These are phyloP conservation scores for Eleginops maclovinus DNA, from an alignment of 2,113 vertebrate species.

Conservation along the genomic window DNA sequence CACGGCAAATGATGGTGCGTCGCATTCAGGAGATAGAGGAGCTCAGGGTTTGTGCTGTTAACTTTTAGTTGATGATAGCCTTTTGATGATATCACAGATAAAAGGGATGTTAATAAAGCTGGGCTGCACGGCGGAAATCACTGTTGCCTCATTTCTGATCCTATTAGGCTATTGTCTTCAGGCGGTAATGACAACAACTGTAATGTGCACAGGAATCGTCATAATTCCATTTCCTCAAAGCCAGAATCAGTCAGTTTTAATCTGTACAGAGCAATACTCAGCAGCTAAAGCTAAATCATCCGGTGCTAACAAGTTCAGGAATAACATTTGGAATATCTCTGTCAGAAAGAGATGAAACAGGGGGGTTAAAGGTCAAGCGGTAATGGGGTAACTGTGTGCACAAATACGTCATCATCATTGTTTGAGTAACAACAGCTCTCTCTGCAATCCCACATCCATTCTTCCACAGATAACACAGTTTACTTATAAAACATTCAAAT, in stretches of 20 bases:
- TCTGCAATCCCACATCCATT: conserved; percentile 46
- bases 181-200: conserved; percentile 66
- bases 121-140: conserved; percentile 60
- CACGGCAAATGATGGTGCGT: conserved; percentile 79
- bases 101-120: conserved; percentile 78
- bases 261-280: conserved; percentile 6
- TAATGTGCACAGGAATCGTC: conserved; percentile 55
- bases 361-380: conserved; percentile 22
- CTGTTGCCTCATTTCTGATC: conserved; percentile 71
- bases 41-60: conserved; percentile 82
- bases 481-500: conserved; percentile 93
- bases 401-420: conserved; percentile 46
- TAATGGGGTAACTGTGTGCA: conserved; percentile 63
- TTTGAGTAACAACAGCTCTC: conserved; percentile 65
- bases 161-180: conserved; percentile 67
- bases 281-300: conserved; percentile 37
- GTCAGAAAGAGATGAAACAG: neutral
- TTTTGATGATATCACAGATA: conserved; percentile 82
- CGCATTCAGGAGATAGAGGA: conserved; percentile 78
- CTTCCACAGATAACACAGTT: conserved; percentile 79
- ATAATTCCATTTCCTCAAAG: conserved; percentile 43
- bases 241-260: conserved; percentile 39
- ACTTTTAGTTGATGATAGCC: conserved; percentile 81
- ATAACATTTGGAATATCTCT: neutral
- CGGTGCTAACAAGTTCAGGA: conserved; percentile 24